Base-by-base conservation (phyloP, 1,140 invertebrate genomes). In the Geopemphigus sp. region DNA sequence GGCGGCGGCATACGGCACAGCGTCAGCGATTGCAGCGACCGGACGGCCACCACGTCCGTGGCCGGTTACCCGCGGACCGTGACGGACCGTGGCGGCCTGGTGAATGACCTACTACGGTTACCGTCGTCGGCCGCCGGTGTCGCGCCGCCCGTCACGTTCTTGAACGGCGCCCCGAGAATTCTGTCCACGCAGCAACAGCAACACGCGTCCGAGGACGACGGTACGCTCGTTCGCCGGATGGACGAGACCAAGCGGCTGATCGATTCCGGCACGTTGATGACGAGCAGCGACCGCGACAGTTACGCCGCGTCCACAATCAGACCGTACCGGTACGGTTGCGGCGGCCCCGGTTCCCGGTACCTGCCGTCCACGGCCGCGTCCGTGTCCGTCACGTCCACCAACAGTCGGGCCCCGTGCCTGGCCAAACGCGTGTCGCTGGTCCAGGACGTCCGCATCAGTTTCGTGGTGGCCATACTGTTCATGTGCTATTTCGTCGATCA, bases 401-500 rank as follows among this genome's bases (percentile, higher is more conserved):
- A 86, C 82, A 86, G 86, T 39, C 83, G 85, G 10, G 82, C 85
- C 56, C 84, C 85, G 15, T 85, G 84, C 82, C 81, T 86, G 80
- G 53, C 81, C 72, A 57, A 80, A 80, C 81, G 73, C 54, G 57
- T 29, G 83, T 80, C 56, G 81, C 80, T 74, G 80, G 63, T 26
- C 61, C 78, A 83, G 81, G 81, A 87, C 83, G 84, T 86, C 29
- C 85, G 87, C 68, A 85, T 88, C 84, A 84, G 86, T 29, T 87
- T 87, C 6, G 87, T 87, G 24, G 83, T 86, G 73, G 85, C 87
- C 3, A 84, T 88, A 45, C 81, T 88, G 39, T 83, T 85, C 24
- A 84, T 89, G n/a, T 87, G 86, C 78, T 88, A 88, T 82, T 83
- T 88, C 22, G 84, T 88, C 81, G 88, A 89, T 83, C 88, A 89